Evolutionary conservation across 2,113 vertebrate species (phyloP).

Genomic region (Clinocottus analis): DNA sequence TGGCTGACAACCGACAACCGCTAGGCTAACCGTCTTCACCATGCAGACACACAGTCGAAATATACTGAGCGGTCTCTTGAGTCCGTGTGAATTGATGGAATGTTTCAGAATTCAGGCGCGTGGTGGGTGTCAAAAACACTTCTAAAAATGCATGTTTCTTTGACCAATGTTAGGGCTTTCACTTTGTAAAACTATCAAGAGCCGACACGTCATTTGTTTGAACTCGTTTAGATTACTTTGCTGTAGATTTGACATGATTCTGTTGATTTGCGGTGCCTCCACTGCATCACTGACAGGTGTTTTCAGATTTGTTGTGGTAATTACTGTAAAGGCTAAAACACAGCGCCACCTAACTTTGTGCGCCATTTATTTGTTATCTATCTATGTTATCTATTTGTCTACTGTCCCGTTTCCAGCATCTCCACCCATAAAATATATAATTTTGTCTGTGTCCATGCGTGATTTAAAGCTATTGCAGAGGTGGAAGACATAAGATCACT

Average conservation of each 20-base stretch:
- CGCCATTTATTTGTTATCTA: no score
- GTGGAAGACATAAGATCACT: neutral
- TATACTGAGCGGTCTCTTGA: neutral
- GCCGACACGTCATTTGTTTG: neutral
- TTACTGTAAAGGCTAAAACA: neutral
- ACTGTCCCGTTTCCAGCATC: no score
- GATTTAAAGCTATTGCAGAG: neutral
- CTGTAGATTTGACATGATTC: no score
- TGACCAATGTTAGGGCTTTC: neutral
- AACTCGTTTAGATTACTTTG: neutral
- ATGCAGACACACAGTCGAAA: neutral
- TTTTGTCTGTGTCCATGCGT: neutral
- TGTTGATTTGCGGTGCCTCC: neutral
- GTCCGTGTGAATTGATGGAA: neutral
- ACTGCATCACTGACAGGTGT: neutral
- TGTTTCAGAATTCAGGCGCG: neutral
- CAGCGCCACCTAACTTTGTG: neutral
- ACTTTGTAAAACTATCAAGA: neutral
- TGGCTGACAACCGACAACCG: neutral
- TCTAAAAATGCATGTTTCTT: neutral
- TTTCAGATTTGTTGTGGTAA: no score
- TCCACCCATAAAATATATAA: neutral
- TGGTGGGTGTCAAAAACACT: neutral
- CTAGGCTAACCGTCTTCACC: neutral
- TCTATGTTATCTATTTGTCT: no score